These are phyloP conservation scores for Desoria tigrina DNA, from an alignment of 2,888 invertebrate species.

Conservation along the genomic window DNA sequence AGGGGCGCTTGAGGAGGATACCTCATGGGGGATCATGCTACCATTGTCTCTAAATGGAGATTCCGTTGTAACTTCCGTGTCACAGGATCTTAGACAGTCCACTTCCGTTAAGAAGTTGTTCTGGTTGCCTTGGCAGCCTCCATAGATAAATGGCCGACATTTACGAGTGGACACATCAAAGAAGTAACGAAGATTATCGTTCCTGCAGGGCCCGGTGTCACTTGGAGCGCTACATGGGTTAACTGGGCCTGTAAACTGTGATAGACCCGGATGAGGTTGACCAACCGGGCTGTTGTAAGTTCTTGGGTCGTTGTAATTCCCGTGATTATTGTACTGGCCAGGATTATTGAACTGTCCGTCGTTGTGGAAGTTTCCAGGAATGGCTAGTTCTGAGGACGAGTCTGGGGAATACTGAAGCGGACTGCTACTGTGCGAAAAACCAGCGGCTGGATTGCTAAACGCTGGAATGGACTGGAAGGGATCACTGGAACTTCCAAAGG, in stretches of 20 bases:
- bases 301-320: too few relatives aligned
- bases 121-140: conserved; percentile 52
- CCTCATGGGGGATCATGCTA: conserved; percentile 25
- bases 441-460: conserved; percentile 43
- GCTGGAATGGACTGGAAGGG: conserved; percentile 46
- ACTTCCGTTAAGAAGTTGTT: conserved; percentile 49
- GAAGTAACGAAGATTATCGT: conserved; percentile 50
- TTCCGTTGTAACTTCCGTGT: neutral
- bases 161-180: conserved; percentile 40
- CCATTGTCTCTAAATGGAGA: neutral
- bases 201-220: conserved; percentile 51
- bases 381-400: conserved; percentile 32
- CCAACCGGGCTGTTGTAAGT: conserved; percentile 19
- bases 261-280: conserved; percentile 48
- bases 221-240: conserved; percentile 44
- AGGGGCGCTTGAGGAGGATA: conserved; percentile 17
- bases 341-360: neutral
- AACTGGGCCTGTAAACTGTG: neutral
- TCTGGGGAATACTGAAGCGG: conserved; percentile 50
- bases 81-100: conserved; percentile 39
- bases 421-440: conserved; percentile 48
- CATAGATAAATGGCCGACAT: conserved; percentile 52
- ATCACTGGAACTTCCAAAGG: conserved; percentile 46
- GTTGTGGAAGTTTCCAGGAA: conserved; percentile 15
- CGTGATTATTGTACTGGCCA: too few relatives aligned